These are phyloP conservation scores for Diacarnus erythraeanus DNA, from an alignment of 37 sponge, comb jelly and placozoan genomes.

Conservation along the genomic window DNA sequence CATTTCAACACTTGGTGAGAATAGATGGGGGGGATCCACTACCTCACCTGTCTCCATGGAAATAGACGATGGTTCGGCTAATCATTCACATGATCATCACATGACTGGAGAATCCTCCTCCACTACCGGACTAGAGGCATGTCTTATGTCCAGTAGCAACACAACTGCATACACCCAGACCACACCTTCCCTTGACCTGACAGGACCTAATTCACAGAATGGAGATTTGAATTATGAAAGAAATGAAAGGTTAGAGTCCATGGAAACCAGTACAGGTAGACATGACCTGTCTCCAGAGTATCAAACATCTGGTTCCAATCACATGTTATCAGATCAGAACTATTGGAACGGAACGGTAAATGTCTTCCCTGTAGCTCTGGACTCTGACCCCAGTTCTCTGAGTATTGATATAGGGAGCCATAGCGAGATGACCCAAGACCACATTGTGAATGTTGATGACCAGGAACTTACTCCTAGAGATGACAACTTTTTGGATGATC, in stretches of 20 bases:
- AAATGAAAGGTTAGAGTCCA: neutral
- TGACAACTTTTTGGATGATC: neutral
- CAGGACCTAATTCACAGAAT: neutral
- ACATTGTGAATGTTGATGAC: neutral
- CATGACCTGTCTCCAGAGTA: neutral
- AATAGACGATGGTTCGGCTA: too few relatives aligned
- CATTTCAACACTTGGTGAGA: neutral
- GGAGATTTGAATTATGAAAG: neutral
- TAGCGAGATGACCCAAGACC: neutral
- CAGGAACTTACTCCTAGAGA: neutral
- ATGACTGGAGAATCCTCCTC: neutral
- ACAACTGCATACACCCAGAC: neutral
- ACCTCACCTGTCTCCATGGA: neutral
- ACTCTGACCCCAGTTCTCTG: neutral
- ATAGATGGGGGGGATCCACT: too few relatives aligned
- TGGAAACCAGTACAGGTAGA: neutral
- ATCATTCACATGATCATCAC: neutral
- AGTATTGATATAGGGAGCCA: neutral
- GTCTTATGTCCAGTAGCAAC: conserved; percentile 3
- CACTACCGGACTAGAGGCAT: conserved; percentile 3
- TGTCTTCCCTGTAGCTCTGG: conserved; percentile 11
- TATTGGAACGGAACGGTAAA: neutral
- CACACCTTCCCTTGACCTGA: conserved; percentile 4
- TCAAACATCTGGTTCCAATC: neutral
- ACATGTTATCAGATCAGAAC: neutral